Conservation (phyloP, 2,113 vertebrate species). For the Laterallus jamaicensis region DNA sequence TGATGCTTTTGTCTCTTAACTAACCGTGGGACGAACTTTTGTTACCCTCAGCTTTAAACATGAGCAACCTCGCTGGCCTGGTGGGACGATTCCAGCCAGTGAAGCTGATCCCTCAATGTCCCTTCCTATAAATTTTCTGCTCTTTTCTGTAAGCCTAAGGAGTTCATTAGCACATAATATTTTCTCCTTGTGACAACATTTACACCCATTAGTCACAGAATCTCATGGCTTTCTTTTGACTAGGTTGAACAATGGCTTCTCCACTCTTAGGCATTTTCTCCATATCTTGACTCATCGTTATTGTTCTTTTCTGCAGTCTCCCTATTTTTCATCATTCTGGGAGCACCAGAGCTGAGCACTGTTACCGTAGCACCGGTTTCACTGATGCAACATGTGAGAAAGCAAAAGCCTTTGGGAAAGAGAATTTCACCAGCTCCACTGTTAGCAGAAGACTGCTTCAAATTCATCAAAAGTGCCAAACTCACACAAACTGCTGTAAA, state of each 20-base stretch:
- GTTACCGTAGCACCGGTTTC: not conserved
- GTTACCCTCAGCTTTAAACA: not conserved
- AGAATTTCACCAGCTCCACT: not conserved
- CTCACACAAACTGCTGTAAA: not conserved
- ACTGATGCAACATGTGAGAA: not conserved
- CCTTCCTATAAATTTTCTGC: not conserved
- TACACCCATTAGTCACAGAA: not conserved
- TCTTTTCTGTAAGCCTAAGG: not conserved
- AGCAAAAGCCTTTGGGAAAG: not conserved
- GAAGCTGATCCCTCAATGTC: not conserved
- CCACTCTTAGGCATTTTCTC: not conserved
- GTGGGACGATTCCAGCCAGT: not conserved
- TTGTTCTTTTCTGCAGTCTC: not conserved
- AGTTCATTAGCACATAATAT: not conserved
- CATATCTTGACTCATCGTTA: not conserved
- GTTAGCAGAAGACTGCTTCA: not conserved
- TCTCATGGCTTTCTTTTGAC: not conserved
- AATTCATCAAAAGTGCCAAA: not conserved
- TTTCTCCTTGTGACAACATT: not conserved
- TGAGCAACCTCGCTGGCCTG: fast-evolving
- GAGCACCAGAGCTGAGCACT: not conserved
- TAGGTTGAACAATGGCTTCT: not conserved
- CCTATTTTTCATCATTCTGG: not conserved
- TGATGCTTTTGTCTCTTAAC: not conserved
- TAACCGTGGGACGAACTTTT: not conserved